Conservation (phyloP, 1,140 invertebrate genomes). For the Thereuonema tuberculata region DNA sequence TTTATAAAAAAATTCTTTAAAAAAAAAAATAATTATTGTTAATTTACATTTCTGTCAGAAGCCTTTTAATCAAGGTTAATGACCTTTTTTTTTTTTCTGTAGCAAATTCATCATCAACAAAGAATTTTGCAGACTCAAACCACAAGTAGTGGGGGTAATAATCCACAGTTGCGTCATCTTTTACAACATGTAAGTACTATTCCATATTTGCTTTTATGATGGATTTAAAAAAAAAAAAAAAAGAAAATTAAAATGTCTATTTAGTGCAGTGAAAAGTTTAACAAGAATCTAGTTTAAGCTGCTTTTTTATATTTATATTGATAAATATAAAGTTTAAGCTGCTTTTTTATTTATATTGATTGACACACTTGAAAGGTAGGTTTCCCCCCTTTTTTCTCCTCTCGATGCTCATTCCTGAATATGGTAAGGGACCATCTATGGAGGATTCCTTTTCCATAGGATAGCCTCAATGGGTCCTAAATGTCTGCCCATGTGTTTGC, state of each 20-base stretch:
- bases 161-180: conserved; percentile 13
- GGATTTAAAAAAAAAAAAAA: too few relatives aligned
- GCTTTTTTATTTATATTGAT: background rate
- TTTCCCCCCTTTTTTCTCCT: too few relatives aligned
- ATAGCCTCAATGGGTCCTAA: too few relatives aligned
- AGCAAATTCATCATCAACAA: conserved; percentile 15
- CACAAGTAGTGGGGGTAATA: conserved; percentile 10
- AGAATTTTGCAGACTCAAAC: conserved; percentile 9
- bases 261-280: background rate
- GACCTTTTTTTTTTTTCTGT: background rate
- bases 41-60: background rate
- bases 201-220: too few relatives aligned
- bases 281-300: background rate
- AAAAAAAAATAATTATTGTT: background rate
- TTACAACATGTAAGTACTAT: background rate
- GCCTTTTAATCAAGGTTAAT: background rate
- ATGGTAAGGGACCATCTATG: too few relatives aligned
- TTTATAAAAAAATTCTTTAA: background rate
- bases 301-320: background rate
- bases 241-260: background rate
- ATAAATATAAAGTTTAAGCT: too few relatives aligned
- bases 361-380: background rate
- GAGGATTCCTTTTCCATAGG: too few relatives aligned
- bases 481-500: too few relatives aligned
- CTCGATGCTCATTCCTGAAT: too few relatives aligned